These are phyloP conservation scores for Endomychus coccineus DNA, from an alignment of 2,888 invertebrate genomes.

Conservation along the genomic window DNA sequence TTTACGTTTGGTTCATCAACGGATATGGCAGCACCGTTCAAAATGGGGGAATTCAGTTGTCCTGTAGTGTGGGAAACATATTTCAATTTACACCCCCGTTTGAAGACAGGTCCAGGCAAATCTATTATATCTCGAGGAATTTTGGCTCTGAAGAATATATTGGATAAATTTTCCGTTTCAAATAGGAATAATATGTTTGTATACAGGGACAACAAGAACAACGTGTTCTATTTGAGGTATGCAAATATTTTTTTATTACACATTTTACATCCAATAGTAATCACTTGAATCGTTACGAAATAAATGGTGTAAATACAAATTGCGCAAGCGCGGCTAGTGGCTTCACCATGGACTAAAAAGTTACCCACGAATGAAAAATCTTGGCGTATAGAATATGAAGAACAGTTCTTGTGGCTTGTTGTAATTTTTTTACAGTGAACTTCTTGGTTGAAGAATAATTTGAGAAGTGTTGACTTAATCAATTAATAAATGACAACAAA, in stretches of 20 bases:
- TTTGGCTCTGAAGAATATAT: conserved; percentile 55
- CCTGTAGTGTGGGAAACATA: conserved; percentile 64
- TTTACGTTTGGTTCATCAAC: conserved; percentile 1
- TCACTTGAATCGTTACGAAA: too few species aligned
- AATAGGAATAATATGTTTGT: conserved; percentile 74
- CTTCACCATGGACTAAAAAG: too few species aligned
- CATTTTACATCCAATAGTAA: not conserved
- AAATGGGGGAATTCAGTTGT: conserved; percentile 65
- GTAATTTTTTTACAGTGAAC: too few species aligned
- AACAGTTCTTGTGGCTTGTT: too few species aligned
- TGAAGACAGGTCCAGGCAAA: conserved; percentile 57
- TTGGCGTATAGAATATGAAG: too few species aligned
- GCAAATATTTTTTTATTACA: not conserved
- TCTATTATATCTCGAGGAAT: conserved; percentile 55
- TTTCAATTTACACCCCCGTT: conserved; percentile 62
- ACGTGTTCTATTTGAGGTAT: conserved; percentile 53
- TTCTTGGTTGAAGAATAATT: too few species aligned
- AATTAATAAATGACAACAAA: too few species aligned
- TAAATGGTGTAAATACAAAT: too few species aligned
- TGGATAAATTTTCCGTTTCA: conserved; percentile 62
- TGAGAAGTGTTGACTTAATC: too few species aligned
- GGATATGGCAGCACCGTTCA: conserved; percentile 41
- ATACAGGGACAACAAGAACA: conserved; percentile 55
- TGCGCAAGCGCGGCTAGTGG: too few species aligned
- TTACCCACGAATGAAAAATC: too few species aligned